Percentiles rank a stretch among this genome's conserved stretches.
These are phyloP conservation scores for Menura novaehollandiae DNA, from an alignment of 2,113 vertebrate genomes.

Conservation along the genomic window DNA sequence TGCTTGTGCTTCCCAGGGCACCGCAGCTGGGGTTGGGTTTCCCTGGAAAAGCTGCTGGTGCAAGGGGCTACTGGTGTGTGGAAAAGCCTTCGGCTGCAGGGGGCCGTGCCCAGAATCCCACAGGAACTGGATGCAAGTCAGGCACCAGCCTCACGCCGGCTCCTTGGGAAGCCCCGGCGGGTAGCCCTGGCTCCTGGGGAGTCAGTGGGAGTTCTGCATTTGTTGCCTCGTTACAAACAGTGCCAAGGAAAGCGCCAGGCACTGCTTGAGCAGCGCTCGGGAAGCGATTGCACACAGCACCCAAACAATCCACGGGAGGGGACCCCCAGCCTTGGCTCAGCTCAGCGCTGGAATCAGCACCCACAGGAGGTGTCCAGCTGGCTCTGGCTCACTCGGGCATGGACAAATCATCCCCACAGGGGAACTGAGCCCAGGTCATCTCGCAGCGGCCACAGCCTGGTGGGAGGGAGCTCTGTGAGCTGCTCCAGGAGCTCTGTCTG, in stretches of 20 bases:
- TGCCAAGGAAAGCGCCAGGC: neutral
- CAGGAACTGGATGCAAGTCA: neutral
- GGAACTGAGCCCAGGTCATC: neutral
- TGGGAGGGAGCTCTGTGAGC: neutral
- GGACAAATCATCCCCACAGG: neutral
- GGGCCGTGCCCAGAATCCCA: neutral
- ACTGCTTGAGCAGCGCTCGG: neutral
- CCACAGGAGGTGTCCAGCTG: neutral
- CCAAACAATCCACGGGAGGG: neutral
- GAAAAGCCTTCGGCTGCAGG: neutral
- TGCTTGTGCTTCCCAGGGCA: neutral
- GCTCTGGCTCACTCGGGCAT: neutral
- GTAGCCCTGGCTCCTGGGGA: neutral
- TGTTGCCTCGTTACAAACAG: neutral
- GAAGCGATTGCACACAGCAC: neutral
- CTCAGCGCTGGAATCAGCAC: neutral
- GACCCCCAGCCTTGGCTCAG: neutral
- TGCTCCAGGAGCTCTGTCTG: neutral
- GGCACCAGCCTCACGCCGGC: rapidly evolving
- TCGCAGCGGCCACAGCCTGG: rapidly evolving
- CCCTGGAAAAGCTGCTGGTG: neutral
- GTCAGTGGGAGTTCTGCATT: neutral
- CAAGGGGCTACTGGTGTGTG: too few species aligned
- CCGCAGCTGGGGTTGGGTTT: neutral
- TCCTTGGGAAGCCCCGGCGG: neutral